Percentiles rank a stretch among this genome's conserved stretches.
phyloP scores from a whole-genome alignment of 1,140 invertebrate species.

The Tetramorium alpestre region DNA sequence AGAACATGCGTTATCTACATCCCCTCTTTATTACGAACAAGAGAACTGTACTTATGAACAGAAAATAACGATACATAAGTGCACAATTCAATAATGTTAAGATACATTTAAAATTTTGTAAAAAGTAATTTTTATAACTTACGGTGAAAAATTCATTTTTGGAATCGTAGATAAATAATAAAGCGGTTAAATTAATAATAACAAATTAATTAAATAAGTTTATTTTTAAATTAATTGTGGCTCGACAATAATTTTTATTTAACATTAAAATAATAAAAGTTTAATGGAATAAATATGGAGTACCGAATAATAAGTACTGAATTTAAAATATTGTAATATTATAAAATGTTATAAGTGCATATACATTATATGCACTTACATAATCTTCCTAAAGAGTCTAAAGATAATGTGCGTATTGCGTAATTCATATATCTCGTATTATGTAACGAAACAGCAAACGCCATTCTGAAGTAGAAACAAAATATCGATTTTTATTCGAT shows the following conservation, averaged over 20 bases:
- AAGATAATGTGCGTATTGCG: neutral
- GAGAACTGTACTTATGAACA: slow-evolving; percentile 26
- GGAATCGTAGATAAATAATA: neutral
- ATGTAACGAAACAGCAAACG: slow-evolving; percentile 60
- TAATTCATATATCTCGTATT: slow-evolving; percentile 45
- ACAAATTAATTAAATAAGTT: neutral
- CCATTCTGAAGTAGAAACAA: neutral
- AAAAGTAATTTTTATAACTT: neutral
- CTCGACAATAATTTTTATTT: neutral
- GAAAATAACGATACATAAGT: slow-evolving; percentile 34
- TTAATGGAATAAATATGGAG: neutral
- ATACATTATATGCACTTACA: neutral
- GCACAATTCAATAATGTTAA: neutral
- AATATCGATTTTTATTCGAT: slow-evolving; percentile 44
- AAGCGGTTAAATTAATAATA: neutral
- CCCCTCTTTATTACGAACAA: slow-evolving; percentile 38
- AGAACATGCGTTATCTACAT: slow-evolving; percentile 44
- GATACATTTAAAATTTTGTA: slow-evolving; percentile 10
- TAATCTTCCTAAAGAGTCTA: neutral
- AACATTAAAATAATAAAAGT: neutral
- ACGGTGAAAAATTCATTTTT: neutral
- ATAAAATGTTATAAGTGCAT: too few relatives aligned
- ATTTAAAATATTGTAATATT: neutral
- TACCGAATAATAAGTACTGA: neutral
- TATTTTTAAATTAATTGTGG: neutral